These are phyloP conservation scores for Progne subis DNA, from an alignment of 2,113 vertebrate genomes.

Conservation along the genomic window DNA sequence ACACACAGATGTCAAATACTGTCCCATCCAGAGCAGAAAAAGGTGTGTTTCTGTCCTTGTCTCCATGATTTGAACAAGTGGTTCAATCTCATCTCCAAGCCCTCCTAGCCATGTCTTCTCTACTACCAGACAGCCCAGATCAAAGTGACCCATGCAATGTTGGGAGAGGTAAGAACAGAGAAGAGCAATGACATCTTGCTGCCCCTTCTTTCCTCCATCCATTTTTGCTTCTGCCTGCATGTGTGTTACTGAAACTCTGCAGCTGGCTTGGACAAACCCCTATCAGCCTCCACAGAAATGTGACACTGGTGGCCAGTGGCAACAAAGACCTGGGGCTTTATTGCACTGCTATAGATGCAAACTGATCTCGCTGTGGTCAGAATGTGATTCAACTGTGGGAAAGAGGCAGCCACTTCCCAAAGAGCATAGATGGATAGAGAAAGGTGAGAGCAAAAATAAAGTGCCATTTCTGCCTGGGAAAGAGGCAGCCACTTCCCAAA, in stretches of 20 bases:
- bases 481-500: not conserved
- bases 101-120: not conserved
- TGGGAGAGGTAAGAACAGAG: not conserved
- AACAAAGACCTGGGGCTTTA: not conserved
- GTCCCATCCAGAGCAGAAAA: not conserved
- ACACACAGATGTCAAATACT: not conserved
- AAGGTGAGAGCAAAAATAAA: not conserved
- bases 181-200: not conserved
- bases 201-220: not conserved
- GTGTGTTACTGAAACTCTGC: not conserved
- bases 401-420: not conserved
- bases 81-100: not conserved
- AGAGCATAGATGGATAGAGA: not conserved
- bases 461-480: not conserved
- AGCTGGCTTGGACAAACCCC: not conserved
- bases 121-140: not conserved
- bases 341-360: not conserved
- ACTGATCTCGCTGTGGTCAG: not conserved
- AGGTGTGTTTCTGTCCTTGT: not conserved
- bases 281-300: not conserved
- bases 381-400: not conserved
- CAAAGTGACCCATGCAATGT: not conserved
- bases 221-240: not conserved
- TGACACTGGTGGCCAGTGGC: not conserved
- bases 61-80: not conserved